A percentile compares a stretch with the other conserved stretches of the same genome.
Conservation (phyloP, 2,113 vertebrate genomes). For the Ptychochromis oligacanthus region DNA sequence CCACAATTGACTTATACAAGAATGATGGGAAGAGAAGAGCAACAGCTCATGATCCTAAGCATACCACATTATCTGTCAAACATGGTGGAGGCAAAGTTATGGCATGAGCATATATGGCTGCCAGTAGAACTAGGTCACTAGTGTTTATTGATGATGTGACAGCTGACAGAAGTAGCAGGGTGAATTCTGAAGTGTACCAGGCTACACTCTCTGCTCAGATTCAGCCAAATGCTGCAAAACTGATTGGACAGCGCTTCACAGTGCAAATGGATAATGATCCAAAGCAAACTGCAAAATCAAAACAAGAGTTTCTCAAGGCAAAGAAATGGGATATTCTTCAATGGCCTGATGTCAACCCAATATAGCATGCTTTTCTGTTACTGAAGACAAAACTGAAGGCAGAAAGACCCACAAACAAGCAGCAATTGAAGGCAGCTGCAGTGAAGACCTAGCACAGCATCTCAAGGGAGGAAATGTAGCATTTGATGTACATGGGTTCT, state of each 20-base stretch:
- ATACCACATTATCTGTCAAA: conserved; percentile 1
- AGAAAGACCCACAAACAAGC: neutral
- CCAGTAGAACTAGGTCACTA: neutral
- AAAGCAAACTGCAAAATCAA: neutral
- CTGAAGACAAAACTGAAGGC: neutral
- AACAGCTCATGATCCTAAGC: neutral
- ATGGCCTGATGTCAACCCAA: neutral
- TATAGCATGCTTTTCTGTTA: neutral
- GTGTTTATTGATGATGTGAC: neutral
- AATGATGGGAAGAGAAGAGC: neutral
- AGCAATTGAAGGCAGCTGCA: neutral
- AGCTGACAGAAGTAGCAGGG: neutral
- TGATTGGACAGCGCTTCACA: neutral
- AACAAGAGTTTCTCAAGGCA: too few relatives aligned
- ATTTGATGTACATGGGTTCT: neutral
- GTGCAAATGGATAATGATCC: neutral
- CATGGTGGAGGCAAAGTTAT: neutral
- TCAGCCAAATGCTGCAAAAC: neutral
- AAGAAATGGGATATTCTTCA: neutral
- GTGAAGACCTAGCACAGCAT: neutral
- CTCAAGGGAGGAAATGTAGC: neutral
- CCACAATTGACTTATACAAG: too few relatives aligned
- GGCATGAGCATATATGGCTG: neutral
- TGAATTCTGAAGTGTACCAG: neutral
- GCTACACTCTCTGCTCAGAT: neutral